phyloP scores from a whole-genome alignment of 1,140 invertebrate species.

The Drosophila persimilis region DNA sequence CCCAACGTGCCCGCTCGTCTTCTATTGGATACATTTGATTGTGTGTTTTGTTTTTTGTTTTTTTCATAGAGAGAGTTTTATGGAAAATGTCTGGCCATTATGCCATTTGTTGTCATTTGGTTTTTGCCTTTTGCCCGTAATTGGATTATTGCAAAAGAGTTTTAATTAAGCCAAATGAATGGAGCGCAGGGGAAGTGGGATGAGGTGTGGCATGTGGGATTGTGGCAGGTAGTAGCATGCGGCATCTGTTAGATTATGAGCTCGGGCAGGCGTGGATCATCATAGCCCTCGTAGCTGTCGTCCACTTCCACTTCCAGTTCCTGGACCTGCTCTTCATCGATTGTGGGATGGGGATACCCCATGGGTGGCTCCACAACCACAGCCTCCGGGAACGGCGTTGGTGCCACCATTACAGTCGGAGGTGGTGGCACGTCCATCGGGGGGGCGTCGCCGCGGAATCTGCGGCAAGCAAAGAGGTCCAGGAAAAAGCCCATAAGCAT shows the following conservation, averaged over 20 bases:
- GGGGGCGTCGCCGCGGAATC: not conserved
- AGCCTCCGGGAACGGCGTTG: not conserved
- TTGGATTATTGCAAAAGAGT: constrained; percentile 49
- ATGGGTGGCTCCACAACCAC: not conserved
- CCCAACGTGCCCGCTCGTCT: not conserved
- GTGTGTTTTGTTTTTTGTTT: constrained; percentile 12
- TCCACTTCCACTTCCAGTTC: constrained; percentile 4
- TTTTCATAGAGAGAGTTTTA: not conserved
- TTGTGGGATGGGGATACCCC: not conserved
- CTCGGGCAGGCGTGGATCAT: constrained; percentile 64
- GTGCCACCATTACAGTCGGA: not conserved
- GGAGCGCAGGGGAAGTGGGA: not conserved
- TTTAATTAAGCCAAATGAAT: constrained; percentile 44
- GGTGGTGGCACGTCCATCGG: not conserved
- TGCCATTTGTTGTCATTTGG: constrained; percentile 50
- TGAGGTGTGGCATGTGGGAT: too few relatives aligned
- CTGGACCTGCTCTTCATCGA: constrained; percentile 7
- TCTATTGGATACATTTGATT: constrained; percentile 4
- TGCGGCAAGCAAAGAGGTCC: constrained; percentile 45
- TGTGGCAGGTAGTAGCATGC: too few relatives aligned
- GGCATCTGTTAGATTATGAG: constrained; percentile 42
- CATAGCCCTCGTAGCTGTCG: constrained; percentile 42
- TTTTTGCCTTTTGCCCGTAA: constrained; percentile 36
- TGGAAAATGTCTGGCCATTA: constrained; percentile 35
- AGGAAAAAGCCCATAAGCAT: constrained; percentile 48